Evolutionary conservation across 2,113 vertebrate species (phyloP).

Genomic region (Orthonyx spaldingii): DNA sequence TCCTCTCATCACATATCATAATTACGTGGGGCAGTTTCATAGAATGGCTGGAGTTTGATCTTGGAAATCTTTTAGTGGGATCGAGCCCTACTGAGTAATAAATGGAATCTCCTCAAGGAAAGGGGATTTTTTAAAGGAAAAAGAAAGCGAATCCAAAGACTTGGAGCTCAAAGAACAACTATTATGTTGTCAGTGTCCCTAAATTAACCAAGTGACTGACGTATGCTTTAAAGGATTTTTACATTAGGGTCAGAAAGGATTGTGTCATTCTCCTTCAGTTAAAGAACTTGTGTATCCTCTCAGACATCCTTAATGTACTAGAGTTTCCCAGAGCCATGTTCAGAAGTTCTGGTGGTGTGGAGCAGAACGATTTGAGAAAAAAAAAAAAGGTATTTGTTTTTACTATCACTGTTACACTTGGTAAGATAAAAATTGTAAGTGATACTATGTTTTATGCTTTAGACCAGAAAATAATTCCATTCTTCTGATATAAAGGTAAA

Average conservation of each 20-base stretch:
- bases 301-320: constrained; percentile 11
- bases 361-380: not conserved
- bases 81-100: not conserved
- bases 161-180: not conserved
- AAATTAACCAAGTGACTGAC: not conserved
- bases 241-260: not conserved
- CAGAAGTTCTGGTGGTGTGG: not conserved
- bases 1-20: not conserved
- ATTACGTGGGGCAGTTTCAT: not conserved
- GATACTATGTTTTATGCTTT: not conserved
- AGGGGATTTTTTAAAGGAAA: not conserved
- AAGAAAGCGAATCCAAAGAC: not conserved
- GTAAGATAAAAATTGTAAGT: not conserved
- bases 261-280: not conserved
- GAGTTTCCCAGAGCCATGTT: not conserved
- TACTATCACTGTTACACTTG: not conserved
- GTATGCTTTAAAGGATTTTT: not conserved
- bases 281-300: constrained; percentile 1
- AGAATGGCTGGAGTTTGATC: not conserved
- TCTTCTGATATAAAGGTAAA: not conserved
- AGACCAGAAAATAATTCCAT: not conserved
- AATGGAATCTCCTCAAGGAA: not conserved
- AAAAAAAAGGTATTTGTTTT: not conserved
- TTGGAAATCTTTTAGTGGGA: not conserved
- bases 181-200: not conserved